phyloP scores from a whole-genome alignment of 1,140 invertebrate species.

The Bicyclus anynana region DNA sequence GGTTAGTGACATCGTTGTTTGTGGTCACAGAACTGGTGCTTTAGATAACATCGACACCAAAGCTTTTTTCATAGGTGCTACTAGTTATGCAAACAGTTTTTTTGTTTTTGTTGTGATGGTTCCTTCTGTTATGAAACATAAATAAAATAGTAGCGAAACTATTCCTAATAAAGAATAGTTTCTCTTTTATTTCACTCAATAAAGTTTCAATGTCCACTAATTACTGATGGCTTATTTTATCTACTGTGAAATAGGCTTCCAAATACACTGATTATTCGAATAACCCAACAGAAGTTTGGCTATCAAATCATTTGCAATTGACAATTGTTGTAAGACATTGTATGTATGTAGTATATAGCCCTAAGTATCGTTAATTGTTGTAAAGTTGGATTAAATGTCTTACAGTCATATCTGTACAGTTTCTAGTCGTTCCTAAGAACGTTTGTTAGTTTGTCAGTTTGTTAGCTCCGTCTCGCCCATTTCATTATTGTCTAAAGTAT shows the following conservation, averaged over 20 bases:
- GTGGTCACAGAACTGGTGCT: conserved; percentile 29
- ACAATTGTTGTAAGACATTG: not conserved
- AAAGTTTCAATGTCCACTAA: no score
- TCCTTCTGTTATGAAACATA: no score
- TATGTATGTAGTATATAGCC: not conserved
- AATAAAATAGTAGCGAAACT: no score
- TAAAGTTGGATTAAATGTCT: conserved; percentile 4
- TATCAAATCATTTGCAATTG: not conserved
- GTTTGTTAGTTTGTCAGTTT: not conserved
- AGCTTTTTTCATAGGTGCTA: not conserved
- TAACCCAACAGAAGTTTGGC: no score
- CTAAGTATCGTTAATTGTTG: no score
- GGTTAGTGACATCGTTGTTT: conserved; percentile 50
- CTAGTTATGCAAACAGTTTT: no score
- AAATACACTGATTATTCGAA: no score
- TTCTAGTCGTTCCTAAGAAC: not conserved
- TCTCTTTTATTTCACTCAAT: no score
- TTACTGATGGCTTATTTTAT: no score
- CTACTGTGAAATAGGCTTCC: no score
- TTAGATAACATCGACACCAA: conserved; percentile 40
- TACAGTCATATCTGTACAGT: not conserved
- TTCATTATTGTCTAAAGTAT: conserved; percentile 49
- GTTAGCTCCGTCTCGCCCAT: conserved; percentile 43
- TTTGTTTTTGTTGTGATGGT: no score
- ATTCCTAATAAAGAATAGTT: no score